Evolutionary conservation across 2,113 vertebrate genomes (phyloP), one percentile per base, ranked within the genome.

Genomic region (Pseudorasbora parva): DNA sequence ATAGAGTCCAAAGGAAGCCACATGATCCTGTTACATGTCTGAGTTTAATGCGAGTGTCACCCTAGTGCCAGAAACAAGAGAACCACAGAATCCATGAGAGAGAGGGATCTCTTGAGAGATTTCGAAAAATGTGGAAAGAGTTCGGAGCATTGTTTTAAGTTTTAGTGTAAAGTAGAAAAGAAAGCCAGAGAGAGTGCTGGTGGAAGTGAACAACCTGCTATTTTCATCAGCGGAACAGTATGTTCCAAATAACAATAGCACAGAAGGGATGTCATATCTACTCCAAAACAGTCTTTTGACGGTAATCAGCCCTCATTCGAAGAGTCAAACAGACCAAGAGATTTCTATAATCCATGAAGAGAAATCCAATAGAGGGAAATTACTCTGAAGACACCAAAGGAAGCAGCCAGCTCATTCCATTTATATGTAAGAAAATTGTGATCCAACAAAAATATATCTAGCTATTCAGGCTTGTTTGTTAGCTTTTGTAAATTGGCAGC

Each of bases 231-330:
- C 77, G 83, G 87, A 90, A 89, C 91, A 92, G 84, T 82, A 88
- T 86, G 88, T 92, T 91, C 90, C 86, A 86, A 91, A 90, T 88
- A 90, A 91, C 90, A 93, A 91, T 84, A 88, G 87, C 83, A 86
- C 75, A 88, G 85, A 60, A 74, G 87, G 78, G 84, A 23, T 86
- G 86, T 87, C 56, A 88, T 86, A 84, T 89, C 68, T 83, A 9
- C 76, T 87, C 84, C 88, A 87, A 71, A 86, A 86, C 81, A 81
- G 86, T 47, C 82, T 82, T 89, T 78, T 84, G 82, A 82, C 59
- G 74, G 86, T 80, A 82, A 82, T 51, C 75, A 80, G 25, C 87
- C 88, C 90, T 83, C 37, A 88, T 87, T 90, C 90, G 89, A 86
- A 88, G 72, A 91, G 86, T 74, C 21, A 82, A 59, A 23, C 33